These are phyloP conservation scores for Palythoa caribaeorum DNA, from an alignment of 92 coral and sea anemone species.

Conservation along the genomic window DNA sequence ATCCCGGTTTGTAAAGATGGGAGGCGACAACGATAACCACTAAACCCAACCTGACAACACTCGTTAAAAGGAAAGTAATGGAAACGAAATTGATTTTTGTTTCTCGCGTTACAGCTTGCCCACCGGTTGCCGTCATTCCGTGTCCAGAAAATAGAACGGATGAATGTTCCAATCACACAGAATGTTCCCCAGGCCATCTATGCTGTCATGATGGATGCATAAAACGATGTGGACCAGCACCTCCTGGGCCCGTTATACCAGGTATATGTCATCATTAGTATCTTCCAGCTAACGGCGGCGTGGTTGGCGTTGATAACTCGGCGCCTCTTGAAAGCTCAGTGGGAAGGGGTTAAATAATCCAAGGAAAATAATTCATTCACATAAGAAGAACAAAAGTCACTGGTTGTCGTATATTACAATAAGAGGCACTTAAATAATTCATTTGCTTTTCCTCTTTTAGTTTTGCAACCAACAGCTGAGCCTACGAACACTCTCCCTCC, in stretches of 20 bases:
- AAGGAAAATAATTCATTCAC: too few relatives aligned
- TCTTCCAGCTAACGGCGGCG: background rate
- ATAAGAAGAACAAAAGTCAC: too few relatives aligned
- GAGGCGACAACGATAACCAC: too few relatives aligned
- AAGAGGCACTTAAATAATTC: too few relatives aligned
- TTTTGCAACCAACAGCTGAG: too few relatives aligned
- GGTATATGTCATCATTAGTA: background rate
- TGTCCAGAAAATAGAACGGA: slow-evolving; percentile 13
- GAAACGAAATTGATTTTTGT: background rate
- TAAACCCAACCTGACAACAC: too few relatives aligned
- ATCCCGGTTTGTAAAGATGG: too few relatives aligned
- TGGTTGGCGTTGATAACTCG: background rate
- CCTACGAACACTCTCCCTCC: too few relatives aligned
- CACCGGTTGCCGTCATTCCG: background rate
- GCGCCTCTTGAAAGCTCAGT: background rate
- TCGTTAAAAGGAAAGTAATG: too few relatives aligned
- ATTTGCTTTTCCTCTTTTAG: too few relatives aligned
- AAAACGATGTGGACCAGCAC: background rate
- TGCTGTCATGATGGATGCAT: slow-evolving; percentile 15
- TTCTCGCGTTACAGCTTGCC: background rate
- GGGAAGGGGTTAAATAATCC: too few relatives aligned
- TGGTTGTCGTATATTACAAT: too few relatives aligned
- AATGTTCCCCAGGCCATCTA: background rate
- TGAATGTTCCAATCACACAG: background rate
- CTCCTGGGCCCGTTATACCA: background rate